A percentile compares a stretch with the other conserved stretches of the same genome.
These are phyloP conservation scores for Zapus hudsonius DNA, from an alignment of 2,113 vertebrate genomes.

Conservation along the genomic window DNA sequence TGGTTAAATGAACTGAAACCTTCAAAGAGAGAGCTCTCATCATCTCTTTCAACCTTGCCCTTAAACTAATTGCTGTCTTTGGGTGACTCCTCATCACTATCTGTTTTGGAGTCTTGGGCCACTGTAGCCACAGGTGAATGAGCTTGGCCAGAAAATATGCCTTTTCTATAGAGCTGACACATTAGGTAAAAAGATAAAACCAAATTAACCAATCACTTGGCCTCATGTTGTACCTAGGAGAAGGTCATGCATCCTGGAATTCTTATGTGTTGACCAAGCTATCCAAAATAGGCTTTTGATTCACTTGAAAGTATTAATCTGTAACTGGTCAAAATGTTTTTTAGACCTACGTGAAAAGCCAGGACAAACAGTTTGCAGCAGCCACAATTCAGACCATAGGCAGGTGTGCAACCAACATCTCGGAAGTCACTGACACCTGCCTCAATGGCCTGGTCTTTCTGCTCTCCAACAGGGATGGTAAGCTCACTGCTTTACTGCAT, in stretches of 20 bases:
- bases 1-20: constrained; percentile 80
- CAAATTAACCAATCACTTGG: not conserved
- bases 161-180: not conserved
- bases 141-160: constrained; percentile 57
- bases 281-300: not conserved
- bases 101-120: constrained; percentile 63
- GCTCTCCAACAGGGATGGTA: constrained; percentile 97
- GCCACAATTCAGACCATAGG: constrained; percentile 98
- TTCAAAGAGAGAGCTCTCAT: constrained; percentile 72
- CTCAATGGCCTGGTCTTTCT: constrained; percentile 95
- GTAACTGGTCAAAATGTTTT: constrained; percentile 72
- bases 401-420: constrained; percentile 96
- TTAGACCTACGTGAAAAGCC: constrained; percentile 98
- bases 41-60: constrained; percentile 58
- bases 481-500: constrained; percentile 71
- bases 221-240: not conserved
- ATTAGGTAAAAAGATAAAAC: constrained; percentile 24
- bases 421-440: constrained; percentile 95
- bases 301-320: not conserved
- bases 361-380: constrained; percentile 97
- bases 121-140: constrained; percentile 47
- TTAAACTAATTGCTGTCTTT: constrained; percentile 72
- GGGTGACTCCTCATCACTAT: constrained; percentile 57
- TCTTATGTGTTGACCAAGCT: not conserved
- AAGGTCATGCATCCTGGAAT: constrained; percentile 31